Conservation (phyloP, 2,113 vertebrate species). For the Noturus placidus region DNA sequence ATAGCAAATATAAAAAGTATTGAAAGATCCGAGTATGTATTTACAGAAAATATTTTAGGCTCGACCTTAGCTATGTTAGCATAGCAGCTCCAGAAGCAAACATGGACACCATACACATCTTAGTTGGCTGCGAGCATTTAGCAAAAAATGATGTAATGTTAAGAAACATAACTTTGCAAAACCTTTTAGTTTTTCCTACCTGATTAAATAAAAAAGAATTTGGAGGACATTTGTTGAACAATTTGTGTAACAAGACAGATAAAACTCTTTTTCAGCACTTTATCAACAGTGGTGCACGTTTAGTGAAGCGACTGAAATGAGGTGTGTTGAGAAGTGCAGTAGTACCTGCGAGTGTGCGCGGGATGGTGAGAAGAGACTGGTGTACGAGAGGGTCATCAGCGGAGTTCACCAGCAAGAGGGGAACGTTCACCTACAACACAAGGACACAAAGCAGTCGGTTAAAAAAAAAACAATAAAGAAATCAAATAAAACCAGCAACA, state of each 20-base stretch:
- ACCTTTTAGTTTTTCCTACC: not conserved
- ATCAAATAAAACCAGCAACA: not conserved
- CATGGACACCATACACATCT: not conserved
- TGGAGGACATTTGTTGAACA: not conserved
- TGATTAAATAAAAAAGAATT: not conserved
- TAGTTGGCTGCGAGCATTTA: not conserved
- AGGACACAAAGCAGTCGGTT: not conserved
- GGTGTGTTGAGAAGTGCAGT: not conserved
- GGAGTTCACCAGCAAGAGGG: constrained; percentile 93
- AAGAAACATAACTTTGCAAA: not conserved
- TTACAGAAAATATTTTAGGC: not conserved
- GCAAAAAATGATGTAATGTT: not conserved
- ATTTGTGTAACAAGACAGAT: not conserved
- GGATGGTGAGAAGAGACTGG: constrained; percentile 91
- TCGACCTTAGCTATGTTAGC: not conserved
- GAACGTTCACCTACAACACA: constrained; percentile 80
- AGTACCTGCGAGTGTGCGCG: constrained; percentile 90
- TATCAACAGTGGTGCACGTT: not conserved
- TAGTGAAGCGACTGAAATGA: not conserved
- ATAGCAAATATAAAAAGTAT: not conserved
- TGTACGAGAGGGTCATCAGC: constrained; percentile 95
- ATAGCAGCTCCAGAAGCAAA: not conserved
- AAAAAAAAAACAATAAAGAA: not conserved
- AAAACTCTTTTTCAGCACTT: not conserved
- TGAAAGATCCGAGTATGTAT: not conserved